Evolutionary conservation across 2,113 vertebrate species (phyloP).

Genomic region (human): DNA sequence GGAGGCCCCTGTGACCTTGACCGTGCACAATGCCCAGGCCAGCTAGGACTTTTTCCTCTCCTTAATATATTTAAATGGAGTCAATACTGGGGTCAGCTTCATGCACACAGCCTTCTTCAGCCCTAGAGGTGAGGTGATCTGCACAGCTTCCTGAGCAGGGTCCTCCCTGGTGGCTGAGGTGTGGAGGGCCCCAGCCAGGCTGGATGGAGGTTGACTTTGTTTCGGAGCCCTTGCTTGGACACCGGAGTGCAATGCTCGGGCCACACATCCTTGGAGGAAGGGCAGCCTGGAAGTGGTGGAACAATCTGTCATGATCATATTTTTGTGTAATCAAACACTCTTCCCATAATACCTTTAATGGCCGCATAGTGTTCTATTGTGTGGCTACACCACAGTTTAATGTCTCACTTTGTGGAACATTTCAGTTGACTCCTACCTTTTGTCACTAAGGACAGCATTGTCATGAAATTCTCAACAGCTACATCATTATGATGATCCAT

Average conservation of each 20-base stretch:
- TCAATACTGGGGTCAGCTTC: constrained; percentile 11
- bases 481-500: neutral
- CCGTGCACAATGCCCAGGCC: neutral
- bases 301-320: neutral
- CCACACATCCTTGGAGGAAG: neutral
- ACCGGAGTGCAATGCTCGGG: neutral
- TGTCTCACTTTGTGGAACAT: neutral
- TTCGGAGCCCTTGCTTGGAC: neutral
- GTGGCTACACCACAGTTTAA: neutral
- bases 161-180: neutral
- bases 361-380: neutral
- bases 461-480: neutral
- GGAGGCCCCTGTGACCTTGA: neutral
- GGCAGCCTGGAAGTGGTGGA: neutral
- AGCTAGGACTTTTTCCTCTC: neutral
- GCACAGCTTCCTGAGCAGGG: neutral
- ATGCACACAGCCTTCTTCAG: neutral
- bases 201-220: neutral
- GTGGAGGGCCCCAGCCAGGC: neutral
- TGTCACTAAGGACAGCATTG: neutral
- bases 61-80: constrained; percentile 4
- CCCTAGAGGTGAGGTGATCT: constrained; percentile 1
- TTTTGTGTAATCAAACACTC: neutral
- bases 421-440: neutral
- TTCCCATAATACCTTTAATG: neutral